Base-by-base conservation (phyloP, 2,797 vertebrate genomes). In the Champsocephalus esox region DNA sequence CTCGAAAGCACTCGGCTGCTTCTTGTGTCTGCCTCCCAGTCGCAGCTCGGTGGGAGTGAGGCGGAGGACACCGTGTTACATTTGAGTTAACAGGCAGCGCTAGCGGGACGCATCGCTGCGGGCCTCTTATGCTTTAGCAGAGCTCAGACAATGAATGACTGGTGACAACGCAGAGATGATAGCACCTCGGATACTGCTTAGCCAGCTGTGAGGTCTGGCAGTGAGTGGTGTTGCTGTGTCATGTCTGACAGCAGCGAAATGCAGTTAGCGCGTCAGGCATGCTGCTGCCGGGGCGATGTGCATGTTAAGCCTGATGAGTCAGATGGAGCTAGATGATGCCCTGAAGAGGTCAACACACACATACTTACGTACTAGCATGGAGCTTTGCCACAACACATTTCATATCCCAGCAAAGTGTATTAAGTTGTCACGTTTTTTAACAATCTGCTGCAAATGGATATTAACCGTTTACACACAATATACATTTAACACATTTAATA, bases 121-220 rank as follows among this genome's bases (percentile, higher is more conserved):
- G 75, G 85, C 69, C 83, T 55, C 81, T 79, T 82, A 49, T 76
- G 76, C 84, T 88, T 87, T 83, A 88, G 77, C 80, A 80, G 82
- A 85, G 66, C 77, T 81, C 71, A 65, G 75, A 87, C 81, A 80
- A 83, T 80, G 87, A 88, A 84, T 84, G 87, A 90, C 86, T 89
- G 79, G 85, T 87, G 90, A 92, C 89, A 85, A 81, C 75, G 73
- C 84, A 75, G 76, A 88, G 82, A 89, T 81, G 87, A 91, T 82
- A 80, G 64, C 41, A 16, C 70, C 59, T 81, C 13, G 54, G 74
- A 81, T 77, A 51, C 85, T 74, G 82, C 75, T 77, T 83, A 90
- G 83, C 84, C 82, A 71, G 83, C 86, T 86, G 88, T 78, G 71
- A 83, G 79, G 58, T 56, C 61, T 55, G 77, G 43, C 55, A 79